Percentiles rank a stretch among this genome's conserved stretches.
Evolutionary conservation across 1,140 invertebrate species (phyloP).

Genomic region (Hycleus phaleratus): DNA sequence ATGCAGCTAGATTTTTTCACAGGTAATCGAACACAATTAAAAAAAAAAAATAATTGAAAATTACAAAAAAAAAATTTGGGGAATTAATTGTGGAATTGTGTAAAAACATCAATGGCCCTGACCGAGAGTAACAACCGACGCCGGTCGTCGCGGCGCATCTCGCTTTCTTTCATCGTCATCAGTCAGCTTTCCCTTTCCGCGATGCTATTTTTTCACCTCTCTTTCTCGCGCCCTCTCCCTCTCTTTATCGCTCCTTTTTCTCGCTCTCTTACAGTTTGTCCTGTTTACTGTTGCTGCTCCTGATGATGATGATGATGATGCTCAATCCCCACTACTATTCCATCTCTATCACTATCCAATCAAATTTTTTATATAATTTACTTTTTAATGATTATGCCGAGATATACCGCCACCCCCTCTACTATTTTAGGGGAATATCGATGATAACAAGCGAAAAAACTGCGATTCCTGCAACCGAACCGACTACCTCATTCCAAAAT

Average conservation of each 20-base stretch:
- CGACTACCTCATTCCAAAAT: too few species aligned
- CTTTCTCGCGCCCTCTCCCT: too few species aligned
- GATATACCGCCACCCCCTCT: slow-evolving; percentile 12
- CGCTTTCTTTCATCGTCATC: neutral
- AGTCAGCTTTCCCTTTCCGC: slow-evolving; percentile 21
- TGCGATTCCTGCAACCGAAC: neutral
- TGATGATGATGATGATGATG: slow-evolving; percentile 25
- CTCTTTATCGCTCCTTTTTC: too few species aligned
- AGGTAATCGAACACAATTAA: slow-evolving; percentile 3
- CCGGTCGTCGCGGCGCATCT: slow-evolving; percentile 20
- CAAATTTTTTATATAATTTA: slow-evolving; percentile 30
- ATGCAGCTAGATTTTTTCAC: too few species aligned
- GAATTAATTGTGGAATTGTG: neutral
- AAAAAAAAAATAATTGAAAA: neutral
- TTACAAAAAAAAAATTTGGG: neutral
- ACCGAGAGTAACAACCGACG: slow-evolving; percentile 15
- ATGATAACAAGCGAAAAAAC: too few species aligned
- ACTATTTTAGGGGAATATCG: too few species aligned
- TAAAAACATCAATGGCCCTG: neutral
- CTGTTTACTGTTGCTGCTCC: slow-evolving; percentile 15
- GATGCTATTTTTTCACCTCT: slow-evolving; percentile 13
- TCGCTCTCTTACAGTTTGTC: too few species aligned
- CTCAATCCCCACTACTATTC: slow-evolving; percentile 14
- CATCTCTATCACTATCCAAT: slow-evolving; percentile 23
- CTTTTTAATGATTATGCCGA: slow-evolving; percentile 28